These are phyloP conservation scores for Falcaria lacertinaria DNA, from an alignment of 2,888 invertebrate species.

Conservation along the genomic window DNA sequence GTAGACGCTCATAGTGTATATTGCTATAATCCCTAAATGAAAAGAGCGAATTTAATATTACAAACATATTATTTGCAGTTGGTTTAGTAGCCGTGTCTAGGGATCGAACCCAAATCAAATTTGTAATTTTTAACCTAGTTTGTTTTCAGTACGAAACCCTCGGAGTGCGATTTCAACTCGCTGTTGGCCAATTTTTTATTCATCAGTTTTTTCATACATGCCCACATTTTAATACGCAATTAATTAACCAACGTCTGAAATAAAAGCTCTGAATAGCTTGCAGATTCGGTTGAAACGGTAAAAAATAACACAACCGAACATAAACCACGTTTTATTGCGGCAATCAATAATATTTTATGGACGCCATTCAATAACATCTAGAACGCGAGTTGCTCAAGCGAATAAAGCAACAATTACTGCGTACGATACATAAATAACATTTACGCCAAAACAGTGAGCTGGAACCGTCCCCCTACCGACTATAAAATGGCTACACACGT, in stretches of 20 bases:
- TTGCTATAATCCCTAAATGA: too few species aligned
- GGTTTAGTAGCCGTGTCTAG: too few species aligned
- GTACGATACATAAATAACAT: conserved; percentile 66
- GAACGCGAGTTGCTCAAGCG: conserved; percentile 60
- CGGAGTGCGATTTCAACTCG: too few species aligned
- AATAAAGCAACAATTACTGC: conserved; percentile 72
- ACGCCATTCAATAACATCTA: conserved; percentile 70
- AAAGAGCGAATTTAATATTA: too few species aligned
- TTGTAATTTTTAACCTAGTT: too few species aligned
- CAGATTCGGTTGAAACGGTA: conserved; percentile 40
- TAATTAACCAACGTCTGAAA: conserved; percentile 24
- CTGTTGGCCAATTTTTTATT: too few species aligned
- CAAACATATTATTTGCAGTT: too few species aligned
- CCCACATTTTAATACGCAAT: too few species aligned
- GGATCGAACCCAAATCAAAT: too few species aligned
- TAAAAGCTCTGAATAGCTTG: conserved; percentile 34
- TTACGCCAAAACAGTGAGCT: conserved; percentile 54
- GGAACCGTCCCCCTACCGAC: conserved; percentile 41
- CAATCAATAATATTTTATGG: conserved; percentile 75
- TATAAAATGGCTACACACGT: conserved; percentile 64
- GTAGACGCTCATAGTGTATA: too few species aligned
- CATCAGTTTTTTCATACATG: too few species aligned
- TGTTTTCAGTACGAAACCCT: too few species aligned
- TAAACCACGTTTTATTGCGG: conserved; percentile 68
- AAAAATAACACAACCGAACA: conserved; percentile 52